phyloP scores from a whole-genome alignment of 1,140 invertebrate species.

The Drosophila auraria region DNA sequence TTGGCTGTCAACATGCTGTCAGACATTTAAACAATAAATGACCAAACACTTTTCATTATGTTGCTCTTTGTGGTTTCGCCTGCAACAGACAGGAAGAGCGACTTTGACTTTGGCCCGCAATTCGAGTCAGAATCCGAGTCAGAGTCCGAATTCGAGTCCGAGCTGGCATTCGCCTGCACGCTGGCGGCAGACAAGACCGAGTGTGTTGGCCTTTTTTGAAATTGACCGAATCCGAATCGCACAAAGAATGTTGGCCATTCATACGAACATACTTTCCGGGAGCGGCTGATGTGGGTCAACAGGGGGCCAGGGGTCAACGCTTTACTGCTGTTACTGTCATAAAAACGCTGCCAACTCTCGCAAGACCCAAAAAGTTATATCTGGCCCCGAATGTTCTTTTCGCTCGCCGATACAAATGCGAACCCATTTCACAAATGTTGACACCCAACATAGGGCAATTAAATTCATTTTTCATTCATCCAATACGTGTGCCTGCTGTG shows the following conservation, averaged over 20 bases:
- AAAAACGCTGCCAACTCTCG: constrained; percentile 69
- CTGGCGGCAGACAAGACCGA: not conserved
- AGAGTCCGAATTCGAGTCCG: not conserved
- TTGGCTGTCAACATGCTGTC: constrained; percentile 81
- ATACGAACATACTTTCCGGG: constrained; percentile 44
- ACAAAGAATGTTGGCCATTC: constrained; percentile 51
- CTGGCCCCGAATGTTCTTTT: constrained; percentile 40
- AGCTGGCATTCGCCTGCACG: not conserved
- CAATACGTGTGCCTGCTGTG: constrained; percentile 27
- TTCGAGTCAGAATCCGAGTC: constrained; percentile 8
- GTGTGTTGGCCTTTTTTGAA: constrained; percentile 21
- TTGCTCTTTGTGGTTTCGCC: constrained; percentile 75
- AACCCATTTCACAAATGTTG: constrained; percentile 83
- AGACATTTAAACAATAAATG: constrained; percentile 83
- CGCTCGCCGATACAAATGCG: constrained; percentile 50
- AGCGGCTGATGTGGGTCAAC: constrained; percentile 70
- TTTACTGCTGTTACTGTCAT: constrained; percentile 82
- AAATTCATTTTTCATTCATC: constrained; percentile 83
- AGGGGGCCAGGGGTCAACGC: constrained; percentile 67
- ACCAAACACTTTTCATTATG: constrained; percentile 84
- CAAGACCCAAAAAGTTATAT: constrained; percentile 34
- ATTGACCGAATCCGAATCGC: constrained; percentile 38
- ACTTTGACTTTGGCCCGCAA: constrained; percentile 38
- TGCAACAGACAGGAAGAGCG: constrained; percentile 55
- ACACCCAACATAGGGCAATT: constrained; percentile 82